phyloP scores from a whole-genome alignment of 1,140 invertebrate genomes.

The Frieseomelitta varia region DNA sequence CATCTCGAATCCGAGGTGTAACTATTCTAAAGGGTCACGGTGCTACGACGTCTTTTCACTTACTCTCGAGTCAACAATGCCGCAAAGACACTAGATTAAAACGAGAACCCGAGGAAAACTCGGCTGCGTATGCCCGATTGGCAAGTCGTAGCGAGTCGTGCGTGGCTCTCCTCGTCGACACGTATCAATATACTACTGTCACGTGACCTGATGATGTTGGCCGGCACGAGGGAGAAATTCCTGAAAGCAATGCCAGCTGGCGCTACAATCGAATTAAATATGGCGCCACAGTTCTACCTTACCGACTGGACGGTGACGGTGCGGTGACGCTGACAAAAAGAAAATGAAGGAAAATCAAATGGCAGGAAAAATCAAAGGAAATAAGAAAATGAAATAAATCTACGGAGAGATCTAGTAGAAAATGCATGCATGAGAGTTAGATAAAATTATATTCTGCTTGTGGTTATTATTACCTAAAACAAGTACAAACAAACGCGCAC shows the following conservation, averaged over 20 bases:
- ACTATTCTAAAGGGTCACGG: constrained; percentile 18
- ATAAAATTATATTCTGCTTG: too few relatives aligned
- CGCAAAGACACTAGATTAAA: constrained; percentile 26
- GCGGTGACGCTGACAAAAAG: too few relatives aligned
- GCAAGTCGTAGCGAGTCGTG: constrained; percentile 75
- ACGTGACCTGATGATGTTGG: constrained; percentile 82
- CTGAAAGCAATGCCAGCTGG: constrained; percentile 8
- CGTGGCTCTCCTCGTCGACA: constrained; percentile 77
- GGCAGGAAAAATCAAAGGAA: too few relatives aligned
- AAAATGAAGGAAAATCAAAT: too few relatives aligned
- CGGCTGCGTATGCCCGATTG: constrained; percentile 66
- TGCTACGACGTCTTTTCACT: constrained; percentile 31
- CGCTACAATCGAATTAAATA: neutral
- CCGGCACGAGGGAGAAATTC: constrained; percentile 59
- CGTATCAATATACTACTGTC: constrained; percentile 80
- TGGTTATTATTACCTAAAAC: too few relatives aligned
- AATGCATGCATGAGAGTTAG: too few relatives aligned
- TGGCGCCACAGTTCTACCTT: too few relatives aligned
- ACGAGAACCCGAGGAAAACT: constrained; percentile 39
- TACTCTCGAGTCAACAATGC: constrained; percentile 44
- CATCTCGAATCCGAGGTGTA: constrained; percentile 50
- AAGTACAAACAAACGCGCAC: neutral
- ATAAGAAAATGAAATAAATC: too few relatives aligned
- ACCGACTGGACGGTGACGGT: too few relatives aligned
- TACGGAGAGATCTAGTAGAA: too few relatives aligned